Evolutionary conservation across 2,113 vertebrate genomes (phyloP).

Genomic region (Rhinichthys klamathensis): DNA sequence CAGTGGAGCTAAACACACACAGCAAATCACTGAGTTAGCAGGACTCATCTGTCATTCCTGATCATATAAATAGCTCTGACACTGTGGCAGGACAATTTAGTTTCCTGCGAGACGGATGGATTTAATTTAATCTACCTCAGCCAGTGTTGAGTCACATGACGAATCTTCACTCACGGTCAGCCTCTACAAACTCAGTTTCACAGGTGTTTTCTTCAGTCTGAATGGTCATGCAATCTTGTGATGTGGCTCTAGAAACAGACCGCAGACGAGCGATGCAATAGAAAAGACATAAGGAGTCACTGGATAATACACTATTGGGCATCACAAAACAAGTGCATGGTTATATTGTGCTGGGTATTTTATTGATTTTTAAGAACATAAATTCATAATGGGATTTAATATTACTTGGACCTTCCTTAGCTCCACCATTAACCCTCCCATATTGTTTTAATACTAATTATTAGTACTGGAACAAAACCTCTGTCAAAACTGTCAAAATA

Average conservation of each 20-base stretch:
- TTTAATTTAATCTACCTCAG: conserved; percentile 60
- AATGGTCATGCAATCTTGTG: neutral
- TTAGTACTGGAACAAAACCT: neutral
- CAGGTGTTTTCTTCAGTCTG: conserved; percentile 38
- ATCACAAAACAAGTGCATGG: neutral
- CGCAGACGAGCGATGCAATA: neutral
- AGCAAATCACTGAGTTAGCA: conserved; percentile 42
- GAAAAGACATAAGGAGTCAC: neutral
- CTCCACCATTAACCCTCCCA: neutral
- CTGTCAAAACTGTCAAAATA: neutral
- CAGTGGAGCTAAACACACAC: conserved; percentile 21
- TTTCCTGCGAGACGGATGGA: conserved; percentile 51
- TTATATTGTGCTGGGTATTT: neutral
- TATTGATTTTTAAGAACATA: neutral
- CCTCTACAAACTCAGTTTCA: conserved; percentile 53
- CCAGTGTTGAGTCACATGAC: conserved; percentile 56
- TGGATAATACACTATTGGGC: neutral
- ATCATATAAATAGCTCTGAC: conserved; percentile 61
- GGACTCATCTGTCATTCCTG: conserved; percentile 37
- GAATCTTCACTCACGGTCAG: conserved; percentile 59
- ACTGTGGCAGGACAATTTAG: conserved; percentile 58
- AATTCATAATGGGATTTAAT: neutral
- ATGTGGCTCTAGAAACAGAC: neutral
- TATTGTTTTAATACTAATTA: too few relatives aligned
- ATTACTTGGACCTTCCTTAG: neutral